Conservation (phyloP, 1,140 invertebrate genomes). For the Olivierus martensii region DNA sequence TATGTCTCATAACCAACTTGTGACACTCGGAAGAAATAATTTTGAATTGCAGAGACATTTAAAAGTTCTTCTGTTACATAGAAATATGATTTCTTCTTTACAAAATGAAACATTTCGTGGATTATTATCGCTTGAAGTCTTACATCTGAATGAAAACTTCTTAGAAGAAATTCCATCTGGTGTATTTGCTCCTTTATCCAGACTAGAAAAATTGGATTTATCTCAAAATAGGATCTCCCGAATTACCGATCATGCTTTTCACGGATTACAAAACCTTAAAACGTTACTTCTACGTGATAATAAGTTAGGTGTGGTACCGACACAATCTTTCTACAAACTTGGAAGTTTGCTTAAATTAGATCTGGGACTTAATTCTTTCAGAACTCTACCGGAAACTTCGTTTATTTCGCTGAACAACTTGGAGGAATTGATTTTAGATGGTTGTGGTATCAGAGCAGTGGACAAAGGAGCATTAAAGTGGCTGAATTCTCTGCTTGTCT, state of each 20-base stretch:
- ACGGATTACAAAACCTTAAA: slow-evolving; percentile 53
- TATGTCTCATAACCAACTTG: slow-evolving; percentile 64
- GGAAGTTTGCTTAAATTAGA: slow-evolving; percentile 44
- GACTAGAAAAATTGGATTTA: slow-evolving; percentile 70
- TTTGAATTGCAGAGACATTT: slow-evolving; percentile 59
- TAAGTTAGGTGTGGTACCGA: slow-evolving; percentile 45
- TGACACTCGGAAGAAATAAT: slow-evolving; percentile 49
- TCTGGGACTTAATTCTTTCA: slow-evolving; percentile 65
- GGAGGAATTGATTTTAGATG: slow-evolving; percentile 58
- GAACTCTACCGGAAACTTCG: slow-evolving; percentile 36
- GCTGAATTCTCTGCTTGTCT: slow-evolving; percentile 48
- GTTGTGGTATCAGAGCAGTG: slow-evolving; percentile 63
- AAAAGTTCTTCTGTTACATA: slow-evolving; percentile 27
- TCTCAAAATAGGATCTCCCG: slow-evolving; percentile 72
- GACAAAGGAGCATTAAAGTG: slow-evolving; percentile 57
- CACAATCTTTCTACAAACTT: slow-evolving; percentile 49
- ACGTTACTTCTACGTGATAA: slow-evolving; percentile 75
- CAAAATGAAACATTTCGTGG: slow-evolving; percentile 56
- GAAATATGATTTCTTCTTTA: slow-evolving; percentile 28
- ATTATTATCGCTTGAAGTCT: slow-evolving; percentile 51
- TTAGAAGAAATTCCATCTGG: slow-evolving; percentile 57
- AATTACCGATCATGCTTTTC: slow-evolving; percentile 61
- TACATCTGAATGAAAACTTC: slow-evolving; percentile 63
- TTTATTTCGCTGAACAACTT: slow-evolving; percentile 49
- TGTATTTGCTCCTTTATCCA: slow-evolving; percentile 54